Evolutionary conservation across 2,888 invertebrate genomes (phyloP).

Genomic region (Leptothorax acervorum): DNA sequence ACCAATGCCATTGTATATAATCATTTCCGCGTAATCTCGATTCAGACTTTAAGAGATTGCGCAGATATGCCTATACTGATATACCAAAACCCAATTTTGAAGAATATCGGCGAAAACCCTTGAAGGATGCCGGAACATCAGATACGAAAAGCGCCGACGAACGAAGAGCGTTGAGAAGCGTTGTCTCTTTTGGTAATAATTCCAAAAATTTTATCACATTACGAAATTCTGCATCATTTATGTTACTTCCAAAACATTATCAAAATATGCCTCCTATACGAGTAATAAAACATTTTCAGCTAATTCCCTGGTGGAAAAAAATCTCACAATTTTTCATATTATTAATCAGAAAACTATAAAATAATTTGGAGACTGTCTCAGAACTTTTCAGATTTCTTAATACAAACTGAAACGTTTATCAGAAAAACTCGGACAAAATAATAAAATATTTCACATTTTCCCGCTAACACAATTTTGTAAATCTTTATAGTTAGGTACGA

Average conservation of each 20-base stretch:
- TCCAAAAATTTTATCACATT: neutral
- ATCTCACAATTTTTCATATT: too few relatives aligned
- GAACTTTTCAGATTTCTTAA: too few relatives aligned
- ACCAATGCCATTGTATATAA: neutral
- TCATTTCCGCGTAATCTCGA: neutral
- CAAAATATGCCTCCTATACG: neutral
- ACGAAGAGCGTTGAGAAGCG: slow-evolving; percentile 87
- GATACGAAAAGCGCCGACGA: slow-evolving; percentile 82
- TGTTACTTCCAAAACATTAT: slow-evolving; percentile 2
- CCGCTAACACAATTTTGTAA: too few relatives aligned
- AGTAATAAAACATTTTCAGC: neutral
- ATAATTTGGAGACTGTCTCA: too few relatives aligned
- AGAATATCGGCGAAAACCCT: slow-evolving; percentile 86
- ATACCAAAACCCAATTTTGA: slow-evolving; percentile 87
- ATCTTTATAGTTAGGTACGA: too few relatives aligned
- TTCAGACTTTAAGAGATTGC: slow-evolving; percentile 3
- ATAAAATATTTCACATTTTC: too few relatives aligned
- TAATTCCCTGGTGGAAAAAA: too few relatives aligned
- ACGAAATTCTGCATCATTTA: neutral
- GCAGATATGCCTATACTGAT: slow-evolving; percentile 88
- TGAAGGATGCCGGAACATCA: slow-evolving; percentile 81
- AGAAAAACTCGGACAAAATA: too few relatives aligned
- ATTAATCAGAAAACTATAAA: too few relatives aligned
- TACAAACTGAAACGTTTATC: too few relatives aligned
- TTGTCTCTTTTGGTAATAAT: slow-evolving; percentile 85